These are phyloP conservation scores for Hyaena hyaena DNA, from an alignment of 2,113 vertebrate species.

Conservation along the genomic window DNA sequence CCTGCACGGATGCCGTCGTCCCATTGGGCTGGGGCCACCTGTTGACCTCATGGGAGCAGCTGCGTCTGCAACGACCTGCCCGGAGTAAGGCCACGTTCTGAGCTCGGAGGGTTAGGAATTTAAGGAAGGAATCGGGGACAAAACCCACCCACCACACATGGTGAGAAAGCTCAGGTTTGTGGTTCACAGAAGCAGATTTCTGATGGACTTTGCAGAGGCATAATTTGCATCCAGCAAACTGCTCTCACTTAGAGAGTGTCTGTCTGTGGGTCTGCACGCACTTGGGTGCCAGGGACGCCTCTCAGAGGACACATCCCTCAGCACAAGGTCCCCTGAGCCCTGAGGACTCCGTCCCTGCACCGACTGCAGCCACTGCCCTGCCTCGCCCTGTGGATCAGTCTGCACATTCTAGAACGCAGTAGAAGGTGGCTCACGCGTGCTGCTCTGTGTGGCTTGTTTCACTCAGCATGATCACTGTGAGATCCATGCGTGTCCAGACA, in stretches of 20 bases:
- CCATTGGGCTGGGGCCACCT: neutral
- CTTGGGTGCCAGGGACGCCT: accelerated
- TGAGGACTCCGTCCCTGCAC: accelerated
- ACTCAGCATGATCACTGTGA: accelerated
- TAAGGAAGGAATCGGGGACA: neutral
- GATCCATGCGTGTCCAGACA: accelerated
- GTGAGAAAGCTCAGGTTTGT: neutral
- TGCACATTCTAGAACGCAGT: accelerated
- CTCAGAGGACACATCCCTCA: no score
- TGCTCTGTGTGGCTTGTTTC: neutral
- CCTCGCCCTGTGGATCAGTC: neutral
- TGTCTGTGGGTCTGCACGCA: neutral
- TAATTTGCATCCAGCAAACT: neutral
- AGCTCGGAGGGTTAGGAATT: neutral
- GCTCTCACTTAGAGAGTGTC: neutral
- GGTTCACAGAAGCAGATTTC: neutral
- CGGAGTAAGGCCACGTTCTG: neutral
- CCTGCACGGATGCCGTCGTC: neutral
- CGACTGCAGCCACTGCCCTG: neutral
- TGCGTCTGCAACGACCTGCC: neutral
- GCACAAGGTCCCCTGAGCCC: neutral
- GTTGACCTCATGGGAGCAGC: neutral
- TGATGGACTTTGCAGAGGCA: neutral
- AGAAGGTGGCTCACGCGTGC: neutral
- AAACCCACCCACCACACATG: neutral